These are phyloP conservation scores for Protaetia brevitarsis DNA, from an alignment of 1,140 invertebrate genomes.

Conservation along the genomic window DNA sequence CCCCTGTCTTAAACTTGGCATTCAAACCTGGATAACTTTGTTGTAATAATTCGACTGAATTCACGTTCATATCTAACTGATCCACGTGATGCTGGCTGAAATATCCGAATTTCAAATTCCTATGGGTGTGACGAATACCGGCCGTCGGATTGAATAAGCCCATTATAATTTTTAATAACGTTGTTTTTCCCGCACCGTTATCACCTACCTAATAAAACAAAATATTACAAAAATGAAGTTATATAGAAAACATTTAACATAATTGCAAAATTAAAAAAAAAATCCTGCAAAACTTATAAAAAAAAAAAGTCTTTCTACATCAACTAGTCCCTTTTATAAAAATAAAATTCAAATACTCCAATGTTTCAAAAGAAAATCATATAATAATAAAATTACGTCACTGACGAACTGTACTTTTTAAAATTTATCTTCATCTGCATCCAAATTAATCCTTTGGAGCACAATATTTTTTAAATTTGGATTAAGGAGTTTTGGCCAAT, in stretches of 20 bases:
- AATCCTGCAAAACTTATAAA: no score
- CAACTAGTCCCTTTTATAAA: no score
- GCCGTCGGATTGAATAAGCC: conserved; percentile 80
- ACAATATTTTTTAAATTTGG: no score
- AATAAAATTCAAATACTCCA: no score
- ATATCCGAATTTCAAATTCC: conserved; percentile 95
- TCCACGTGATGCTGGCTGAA: conserved; percentile 99
- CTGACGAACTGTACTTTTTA: no score
- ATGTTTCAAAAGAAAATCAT: no score
- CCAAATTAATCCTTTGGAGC: no score
- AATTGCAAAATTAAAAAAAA: no score
- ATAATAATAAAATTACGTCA: no score
- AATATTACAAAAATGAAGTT: neutral
- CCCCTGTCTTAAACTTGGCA: neutral
- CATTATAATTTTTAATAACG: conserved; percentile 92
- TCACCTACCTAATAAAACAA: conserved; percentile 64
- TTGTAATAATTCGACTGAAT: conserved; percentile 87
- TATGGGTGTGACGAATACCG: conserved; percentile 81
- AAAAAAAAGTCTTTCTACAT: no score
- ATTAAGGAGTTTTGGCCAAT: no score
- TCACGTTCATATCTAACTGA: conserved; percentile 90
- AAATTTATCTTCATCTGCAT: no score
- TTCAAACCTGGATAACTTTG: conserved; percentile 75
- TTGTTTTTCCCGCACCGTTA: conserved; percentile 97
- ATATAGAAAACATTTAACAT: neutral